Evolutionary conservation across 2,113 vertebrate species (phyloP), one percentile per base, ranked within the genome.

Genomic region (Heterotis niloticus): DNA sequence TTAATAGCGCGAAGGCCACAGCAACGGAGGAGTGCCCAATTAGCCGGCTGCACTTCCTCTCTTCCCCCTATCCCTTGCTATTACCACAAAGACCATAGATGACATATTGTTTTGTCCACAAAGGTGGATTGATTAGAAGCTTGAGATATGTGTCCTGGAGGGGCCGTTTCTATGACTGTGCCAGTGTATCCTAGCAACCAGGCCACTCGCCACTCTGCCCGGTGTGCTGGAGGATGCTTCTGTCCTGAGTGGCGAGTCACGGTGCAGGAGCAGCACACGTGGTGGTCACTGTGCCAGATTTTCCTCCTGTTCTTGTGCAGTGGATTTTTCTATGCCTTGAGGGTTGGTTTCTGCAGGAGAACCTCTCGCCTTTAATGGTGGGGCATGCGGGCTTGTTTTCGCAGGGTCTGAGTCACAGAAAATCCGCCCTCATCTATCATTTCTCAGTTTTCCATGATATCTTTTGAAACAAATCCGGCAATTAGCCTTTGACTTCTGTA

Each of bases 181-280:
- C 24, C 83, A 70, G 56, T 70, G 80, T 80, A 85, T 73, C 67
- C 78, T 71, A 82, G 83, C 66, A 85, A 83, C 78, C 65, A 62
- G 44, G 51, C 23, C 23, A 17, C 76, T 77, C 65, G 24, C 34
- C 62, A 66, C 59, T 52, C 24, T 44, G 66, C 29, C 59, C 66
- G 23, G 57, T 59, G 66, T 13, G 72, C 34, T 28, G 51, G 56
- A 70, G 10, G 28, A 29, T 5, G 5, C 20, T 66, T 13, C 14
- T 23, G 3, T 7, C 56, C 77, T 16, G 13, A 26, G 65, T 44
- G 34, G 56, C n/a, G 54, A 5, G 54, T n/a, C 17, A 57, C 71
- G 57, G 64, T n/a, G 64, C 64, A 4, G n/a, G n/a, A 23, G n/a
- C 1, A 23, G 64, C 64, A 23, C 34, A 7, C 34, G 34, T 44